Conservation (phyloP, 2,113 vertebrate genomes). For the Mystacornis crossleyi region DNA sequence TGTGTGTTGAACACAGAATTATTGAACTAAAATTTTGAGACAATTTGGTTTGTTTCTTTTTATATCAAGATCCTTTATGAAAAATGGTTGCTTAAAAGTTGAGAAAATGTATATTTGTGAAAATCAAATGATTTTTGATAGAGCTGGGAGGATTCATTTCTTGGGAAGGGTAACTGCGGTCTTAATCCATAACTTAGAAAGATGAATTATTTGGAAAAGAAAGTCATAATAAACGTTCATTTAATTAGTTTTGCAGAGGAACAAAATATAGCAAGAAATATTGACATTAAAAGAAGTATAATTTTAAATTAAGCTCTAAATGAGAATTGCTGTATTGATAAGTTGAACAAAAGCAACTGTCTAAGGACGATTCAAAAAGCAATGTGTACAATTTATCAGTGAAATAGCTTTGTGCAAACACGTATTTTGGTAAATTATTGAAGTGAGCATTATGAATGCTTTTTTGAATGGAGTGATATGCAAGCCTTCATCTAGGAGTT, state of each 20-base stretch:
- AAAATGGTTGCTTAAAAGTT: background rate
- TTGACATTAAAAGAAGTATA: background rate
- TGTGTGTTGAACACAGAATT: background rate
- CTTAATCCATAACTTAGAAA: background rate
- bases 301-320: slow-evolving; percentile 48
- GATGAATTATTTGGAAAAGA: background rate
- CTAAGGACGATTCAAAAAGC: slow-evolving; percentile 35
- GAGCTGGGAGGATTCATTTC: background rate
- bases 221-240: background rate
- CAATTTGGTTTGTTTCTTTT: background rate
- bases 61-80: background rate
- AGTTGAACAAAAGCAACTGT: slow-evolving; percentile 48
- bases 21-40: background rate
- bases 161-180: background rate
- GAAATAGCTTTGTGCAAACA: slow-evolving; percentile 56
- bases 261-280: slow-evolving; percentile 16
- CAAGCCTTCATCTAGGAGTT: slow-evolving; percentile 45
- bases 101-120: background rate
- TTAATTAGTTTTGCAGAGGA: slow-evolving; percentile 21
- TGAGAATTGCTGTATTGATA: slow-evolving; percentile 50
- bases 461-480: slow-evolving; percentile 44
- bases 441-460: slow-evolving; percentile 54
- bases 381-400: slow-evolving; percentile 38
- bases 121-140: background rate
- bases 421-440: slow-evolving; percentile 51